Percentiles rank a stretch among this genome's conserved stretches.
Conservation (phyloP, 2,888 invertebrate species). For the Tetanocera ferruginea region DNA sequence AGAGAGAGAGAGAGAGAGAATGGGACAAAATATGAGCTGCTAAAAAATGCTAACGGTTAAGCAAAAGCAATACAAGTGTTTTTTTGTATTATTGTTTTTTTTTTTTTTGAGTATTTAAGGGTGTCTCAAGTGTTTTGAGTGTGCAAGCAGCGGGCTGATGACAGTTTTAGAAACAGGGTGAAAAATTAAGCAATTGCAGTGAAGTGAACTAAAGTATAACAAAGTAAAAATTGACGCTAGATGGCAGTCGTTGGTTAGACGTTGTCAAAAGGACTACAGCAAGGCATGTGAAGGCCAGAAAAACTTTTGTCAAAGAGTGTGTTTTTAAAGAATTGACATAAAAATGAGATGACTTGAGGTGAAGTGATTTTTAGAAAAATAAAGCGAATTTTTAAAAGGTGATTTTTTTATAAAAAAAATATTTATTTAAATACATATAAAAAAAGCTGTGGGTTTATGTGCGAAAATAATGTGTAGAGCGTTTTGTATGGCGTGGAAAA, state of each 20-base stretch:
- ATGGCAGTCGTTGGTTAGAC: conserved; percentile 12
- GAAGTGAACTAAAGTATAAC: neutral
- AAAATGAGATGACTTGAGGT: neutral
- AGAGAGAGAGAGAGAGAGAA: conserved; percentile 1
- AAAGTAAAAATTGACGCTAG: neutral
- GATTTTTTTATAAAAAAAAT: neutral
- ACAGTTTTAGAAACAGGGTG: neutral
- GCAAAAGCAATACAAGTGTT: too few relatives aligned
- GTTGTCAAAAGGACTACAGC: neutral
- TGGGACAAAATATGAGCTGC: neutral
- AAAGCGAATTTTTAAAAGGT: neutral
- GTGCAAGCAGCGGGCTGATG: neutral
- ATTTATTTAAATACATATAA: neutral
- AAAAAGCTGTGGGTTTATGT: neutral
- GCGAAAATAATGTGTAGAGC: neutral
- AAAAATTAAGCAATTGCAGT: too few relatives aligned
- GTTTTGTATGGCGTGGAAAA: too few relatives aligned
- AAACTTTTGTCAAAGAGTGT: neutral
- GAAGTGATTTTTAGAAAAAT: neutral
- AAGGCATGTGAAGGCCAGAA: neutral
- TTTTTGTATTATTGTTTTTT: too few relatives aligned
- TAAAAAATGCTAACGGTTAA: too few relatives aligned
- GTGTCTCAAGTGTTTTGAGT: conserved; percentile 22
- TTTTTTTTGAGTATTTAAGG: conserved; percentile 8
- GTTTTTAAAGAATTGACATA: neutral